These are phyloP conservation scores for Chiloscyllium punctatum DNA, from an alignment of 2,797 vertebrate species.

Conservation along the genomic window DNA sequence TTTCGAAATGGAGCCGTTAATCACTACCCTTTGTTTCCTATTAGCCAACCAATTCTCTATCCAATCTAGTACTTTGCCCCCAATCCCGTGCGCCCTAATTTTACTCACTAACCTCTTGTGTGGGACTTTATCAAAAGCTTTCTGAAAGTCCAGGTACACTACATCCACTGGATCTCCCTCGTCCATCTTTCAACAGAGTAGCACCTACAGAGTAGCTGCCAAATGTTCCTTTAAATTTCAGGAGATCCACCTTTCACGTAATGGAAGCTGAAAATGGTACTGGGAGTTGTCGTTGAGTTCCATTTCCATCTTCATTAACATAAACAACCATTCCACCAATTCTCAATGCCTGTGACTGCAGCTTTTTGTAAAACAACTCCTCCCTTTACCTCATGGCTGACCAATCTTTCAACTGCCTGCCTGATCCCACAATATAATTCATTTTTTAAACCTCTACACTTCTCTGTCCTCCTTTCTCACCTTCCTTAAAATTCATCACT, in stretches of 20 bases:
- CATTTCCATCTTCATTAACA: neutral
- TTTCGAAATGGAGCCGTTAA: too few relatives aligned
- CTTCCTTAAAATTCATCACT: neutral
- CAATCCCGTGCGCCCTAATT: too few relatives aligned
- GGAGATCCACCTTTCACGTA: neutral
- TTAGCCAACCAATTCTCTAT: too few relatives aligned
- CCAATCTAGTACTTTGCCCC: too few relatives aligned
- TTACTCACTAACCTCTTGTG: too few relatives aligned
- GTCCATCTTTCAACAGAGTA: too few relatives aligned
- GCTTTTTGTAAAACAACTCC: neutral
- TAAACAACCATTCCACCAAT: neutral
- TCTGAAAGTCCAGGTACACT: too few relatives aligned
- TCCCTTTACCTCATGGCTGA: neutral
- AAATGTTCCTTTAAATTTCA: neutral
- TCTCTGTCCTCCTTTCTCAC: neutral
- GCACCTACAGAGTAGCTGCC: neutral
- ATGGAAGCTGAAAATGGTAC: neutral
- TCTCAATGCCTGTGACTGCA: neutral
- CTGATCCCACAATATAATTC: neutral
- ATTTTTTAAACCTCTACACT: neutral
- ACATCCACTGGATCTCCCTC: too few relatives aligned
- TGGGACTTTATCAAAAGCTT: too few relatives aligned
- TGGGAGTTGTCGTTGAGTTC: neutral
- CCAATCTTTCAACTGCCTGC: neutral
- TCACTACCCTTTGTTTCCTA: too few relatives aligned